phyloP scores from a whole-genome alignment of 2,113 vertebrate genomes.

The Glaucomys volans region DNA sequence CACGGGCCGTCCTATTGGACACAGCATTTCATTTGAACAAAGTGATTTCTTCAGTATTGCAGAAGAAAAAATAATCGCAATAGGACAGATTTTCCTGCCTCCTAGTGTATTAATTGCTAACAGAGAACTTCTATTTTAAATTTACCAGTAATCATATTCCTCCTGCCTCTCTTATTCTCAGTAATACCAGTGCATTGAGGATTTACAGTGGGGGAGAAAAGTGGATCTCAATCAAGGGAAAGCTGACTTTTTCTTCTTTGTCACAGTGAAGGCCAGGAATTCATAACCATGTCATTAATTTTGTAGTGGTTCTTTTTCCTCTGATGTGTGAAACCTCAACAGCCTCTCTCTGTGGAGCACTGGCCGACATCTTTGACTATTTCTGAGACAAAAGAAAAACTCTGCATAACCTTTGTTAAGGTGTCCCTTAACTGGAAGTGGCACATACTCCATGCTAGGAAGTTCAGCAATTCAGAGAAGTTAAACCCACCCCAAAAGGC shows the following conservation, averaged over 20 bases:
- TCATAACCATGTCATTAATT: neutral
- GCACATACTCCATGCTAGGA: neutral
- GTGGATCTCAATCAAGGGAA: conserved; percentile 61
- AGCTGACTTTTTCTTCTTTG: conserved; percentile 65
- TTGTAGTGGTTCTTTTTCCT: neutral
- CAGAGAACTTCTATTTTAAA: conserved; percentile 33
- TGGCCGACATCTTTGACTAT: neutral
- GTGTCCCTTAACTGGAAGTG: neutral
- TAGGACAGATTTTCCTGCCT: neutral
- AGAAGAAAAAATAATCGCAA: neutral
- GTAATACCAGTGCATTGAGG: neutral
- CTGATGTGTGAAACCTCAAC: neutral
- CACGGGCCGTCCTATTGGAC: neutral
- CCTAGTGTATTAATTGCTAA: neutral
- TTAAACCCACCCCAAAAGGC: neutral
- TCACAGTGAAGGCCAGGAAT: neutral
- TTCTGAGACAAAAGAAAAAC: neutral
- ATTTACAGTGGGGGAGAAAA: neutral
- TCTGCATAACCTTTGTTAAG: neutral
- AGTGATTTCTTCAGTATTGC: neutral
- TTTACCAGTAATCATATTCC: neutral
- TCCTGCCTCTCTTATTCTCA: neutral
- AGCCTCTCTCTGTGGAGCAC: neutral
- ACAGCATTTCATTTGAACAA: conserved; percentile 24
- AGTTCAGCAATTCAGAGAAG: neutral